Conservation (phyloP, 2,888 invertebrate species). For the Drosophila pegasa region DNA sequence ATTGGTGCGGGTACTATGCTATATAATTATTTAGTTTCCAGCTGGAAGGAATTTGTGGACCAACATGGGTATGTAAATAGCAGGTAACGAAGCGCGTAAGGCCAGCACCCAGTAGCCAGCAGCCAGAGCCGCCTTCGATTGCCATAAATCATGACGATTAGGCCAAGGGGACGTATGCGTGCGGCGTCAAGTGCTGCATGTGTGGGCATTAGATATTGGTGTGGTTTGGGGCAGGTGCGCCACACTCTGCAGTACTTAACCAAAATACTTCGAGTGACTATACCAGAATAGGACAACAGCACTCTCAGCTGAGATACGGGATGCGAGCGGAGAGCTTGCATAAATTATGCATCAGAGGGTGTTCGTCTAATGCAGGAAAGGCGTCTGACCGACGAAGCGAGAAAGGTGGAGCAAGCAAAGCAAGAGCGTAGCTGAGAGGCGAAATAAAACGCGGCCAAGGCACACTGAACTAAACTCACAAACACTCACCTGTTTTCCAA, state of each 20-base stretch:
- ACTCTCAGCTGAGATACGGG: slow-evolving; percentile 7
- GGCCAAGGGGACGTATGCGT: slow-evolving; percentile 7
- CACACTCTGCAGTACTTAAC: slow-evolving; percentile 32
- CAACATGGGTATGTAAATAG: slow-evolving; percentile 53
- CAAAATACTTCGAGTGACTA: slow-evolving; percentile 19
- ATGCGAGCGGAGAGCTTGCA: slow-evolving; percentile 52
- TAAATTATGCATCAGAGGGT: slow-evolving; percentile 70
- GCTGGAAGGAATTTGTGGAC: slow-evolving; percentile 66
- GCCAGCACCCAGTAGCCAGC: background rate
- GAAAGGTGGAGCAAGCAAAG: slow-evolving; percentile 5
- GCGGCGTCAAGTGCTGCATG: slow-evolving; percentile 42
- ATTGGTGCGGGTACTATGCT: slow-evolving; percentile 25
- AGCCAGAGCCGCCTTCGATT: slow-evolving; percentile 61
- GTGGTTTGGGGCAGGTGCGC: slow-evolving; percentile 1
- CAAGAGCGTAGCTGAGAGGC: slow-evolving; percentile 33
- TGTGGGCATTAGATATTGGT: slow-evolving; percentile 17
- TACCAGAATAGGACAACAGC: slow-evolving; percentile 4
- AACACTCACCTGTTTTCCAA: slow-evolving; percentile 64
- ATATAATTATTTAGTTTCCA: slow-evolving; percentile 78
- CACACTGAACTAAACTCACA: slow-evolving; percentile 4
- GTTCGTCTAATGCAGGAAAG: slow-evolving; percentile 32
- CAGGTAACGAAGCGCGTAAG: slow-evolving; percentile 42
- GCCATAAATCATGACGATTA: slow-evolving; percentile 76
- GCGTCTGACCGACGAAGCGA: background rate
- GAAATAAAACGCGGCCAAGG: slow-evolving; percentile 29